Evolutionary conservation across 2,113 vertebrate species (phyloP).

Genomic region (Neodontobutis hainanensis): DNA sequence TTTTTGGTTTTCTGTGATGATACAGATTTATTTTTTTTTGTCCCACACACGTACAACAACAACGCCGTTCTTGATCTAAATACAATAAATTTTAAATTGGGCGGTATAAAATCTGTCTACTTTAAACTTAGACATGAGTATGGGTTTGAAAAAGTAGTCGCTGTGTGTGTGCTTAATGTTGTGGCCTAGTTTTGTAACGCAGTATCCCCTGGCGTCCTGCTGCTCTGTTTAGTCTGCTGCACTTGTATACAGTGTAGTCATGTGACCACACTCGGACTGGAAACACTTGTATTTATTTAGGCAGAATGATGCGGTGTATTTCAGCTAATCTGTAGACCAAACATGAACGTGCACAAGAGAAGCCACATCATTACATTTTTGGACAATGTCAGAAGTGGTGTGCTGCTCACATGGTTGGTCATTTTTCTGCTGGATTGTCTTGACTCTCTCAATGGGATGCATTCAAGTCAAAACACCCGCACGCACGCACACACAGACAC

Average conservation of each 20-base stretch:
- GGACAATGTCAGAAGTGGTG: neutral
- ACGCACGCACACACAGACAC: no score
- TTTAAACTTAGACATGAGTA: no score
- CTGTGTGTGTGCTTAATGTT: conserved; percentile 37
- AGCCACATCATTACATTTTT: neutral
- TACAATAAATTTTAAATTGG: no score
- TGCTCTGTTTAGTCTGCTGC: conserved; percentile 66
- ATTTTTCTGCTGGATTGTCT: no score
- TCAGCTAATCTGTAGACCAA: conserved; percentile 2
- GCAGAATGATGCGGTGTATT: neutral
- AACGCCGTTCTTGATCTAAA: no score
- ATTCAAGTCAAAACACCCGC: no score
- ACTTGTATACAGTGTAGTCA: conserved; percentile 20
- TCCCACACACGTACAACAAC: no score
- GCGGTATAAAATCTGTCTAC: no score
- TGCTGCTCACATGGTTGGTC: neutral
- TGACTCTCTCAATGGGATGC: no score
- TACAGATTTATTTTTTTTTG: no score
- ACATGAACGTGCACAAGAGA: neutral
- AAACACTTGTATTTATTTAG: conserved; percentile 11
- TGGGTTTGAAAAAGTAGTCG: no score
- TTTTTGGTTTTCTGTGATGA: no score
- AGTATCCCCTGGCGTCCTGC: conserved; percentile 50
- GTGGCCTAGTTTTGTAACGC: conserved; percentile 48
- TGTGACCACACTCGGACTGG: conserved; percentile 31